These are phyloP conservation scores for Minunthozetes semirufus DNA, from an alignment of 2,888 invertebrate species.

Conservation along the genomic window DNA sequence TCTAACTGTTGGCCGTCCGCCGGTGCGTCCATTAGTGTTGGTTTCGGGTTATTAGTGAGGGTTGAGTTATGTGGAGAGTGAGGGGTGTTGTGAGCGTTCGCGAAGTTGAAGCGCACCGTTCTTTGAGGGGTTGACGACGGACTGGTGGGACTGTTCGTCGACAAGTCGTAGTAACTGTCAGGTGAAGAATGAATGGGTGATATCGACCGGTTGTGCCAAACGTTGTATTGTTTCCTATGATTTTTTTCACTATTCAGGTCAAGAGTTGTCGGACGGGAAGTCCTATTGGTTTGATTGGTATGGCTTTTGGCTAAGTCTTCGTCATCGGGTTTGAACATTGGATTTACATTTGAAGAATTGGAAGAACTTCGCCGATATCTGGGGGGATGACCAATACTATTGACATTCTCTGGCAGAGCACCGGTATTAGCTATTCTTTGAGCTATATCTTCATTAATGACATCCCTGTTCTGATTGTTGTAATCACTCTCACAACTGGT, in stretches of 20 bases:
- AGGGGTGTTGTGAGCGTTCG: background rate
- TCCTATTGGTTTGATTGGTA: background rate
- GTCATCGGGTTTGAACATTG: constrained; percentile 14
- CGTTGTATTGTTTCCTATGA: background rate
- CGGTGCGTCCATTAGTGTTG: constrained; percentile 58
- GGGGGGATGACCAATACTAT: background rate
- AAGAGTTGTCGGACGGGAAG: constrained; percentile 10
- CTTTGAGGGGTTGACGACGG: background rate
- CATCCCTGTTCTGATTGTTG: constrained; percentile 44
- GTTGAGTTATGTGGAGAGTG: background rate
- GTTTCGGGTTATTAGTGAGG: constrained; percentile 40
- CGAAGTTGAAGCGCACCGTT: background rate
- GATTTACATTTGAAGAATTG: constrained; percentile 12
- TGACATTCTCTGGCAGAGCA: background rate
- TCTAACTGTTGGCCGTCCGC: constrained; percentile 55
- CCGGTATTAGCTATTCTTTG: background rate
- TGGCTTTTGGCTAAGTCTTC: constrained; percentile 1
- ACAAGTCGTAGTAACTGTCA: constrained; percentile 35
- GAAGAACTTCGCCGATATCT: constrained; percentile 19
- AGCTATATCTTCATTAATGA: background rate
- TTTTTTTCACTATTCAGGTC: background rate
- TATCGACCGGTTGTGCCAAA: constrained; percentile 2
- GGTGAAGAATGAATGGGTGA: constrained; percentile 35
- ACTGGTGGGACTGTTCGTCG: constrained; percentile 35
- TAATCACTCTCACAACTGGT: constrained; percentile 62